Conservation (phyloP, 2,888 invertebrate species). For the Cosmia pyralina region DNA sequence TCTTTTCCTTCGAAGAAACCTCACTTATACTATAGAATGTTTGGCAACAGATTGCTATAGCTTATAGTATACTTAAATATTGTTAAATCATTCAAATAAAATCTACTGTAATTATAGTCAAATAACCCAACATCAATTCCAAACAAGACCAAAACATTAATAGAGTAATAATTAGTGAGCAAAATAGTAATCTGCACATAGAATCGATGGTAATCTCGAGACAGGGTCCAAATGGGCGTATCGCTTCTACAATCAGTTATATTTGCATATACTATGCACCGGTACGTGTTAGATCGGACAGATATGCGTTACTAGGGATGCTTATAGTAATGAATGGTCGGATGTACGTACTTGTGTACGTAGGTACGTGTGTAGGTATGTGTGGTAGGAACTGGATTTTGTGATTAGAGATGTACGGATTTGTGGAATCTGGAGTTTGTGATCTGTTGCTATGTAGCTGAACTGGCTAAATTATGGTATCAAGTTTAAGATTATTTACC, state of each 20-base stretch:
- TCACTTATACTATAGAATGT: not conserved
- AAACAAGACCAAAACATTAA: constrained; percentile 58
- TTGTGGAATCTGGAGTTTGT: constrained; percentile 37
- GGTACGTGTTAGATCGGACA: constrained; percentile 62
- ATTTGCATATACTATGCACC: constrained; percentile 76
- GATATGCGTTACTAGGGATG: constrained; percentile 61
- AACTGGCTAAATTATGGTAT: not conserved
- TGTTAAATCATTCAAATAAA: constrained; percentile 2
- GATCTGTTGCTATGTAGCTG: constrained; percentile 12
- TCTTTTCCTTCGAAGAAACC: not conserved
- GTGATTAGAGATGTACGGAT: constrained; percentile 46
- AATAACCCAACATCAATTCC: constrained; percentile 39
- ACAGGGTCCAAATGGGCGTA: constrained; percentile 70
- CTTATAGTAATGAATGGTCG: constrained; percentile 56
- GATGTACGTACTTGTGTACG: constrained; percentile 14
- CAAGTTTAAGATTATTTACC: not conserved
- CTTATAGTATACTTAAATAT: not conserved
- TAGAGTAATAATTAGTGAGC: constrained; percentile 73
- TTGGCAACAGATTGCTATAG: not conserved
- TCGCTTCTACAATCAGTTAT: constrained; percentile 67
- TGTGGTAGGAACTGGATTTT: constrained; percentile 29
- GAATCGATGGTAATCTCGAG: constrained; percentile 57
- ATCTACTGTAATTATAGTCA: constrained; percentile 17
- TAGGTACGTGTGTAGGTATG: not conserved
- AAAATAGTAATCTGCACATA: constrained; percentile 66